phyloP scores from a whole-genome alignment of 1,140 invertebrate genomes.

The Probaryconus sp. region DNA sequence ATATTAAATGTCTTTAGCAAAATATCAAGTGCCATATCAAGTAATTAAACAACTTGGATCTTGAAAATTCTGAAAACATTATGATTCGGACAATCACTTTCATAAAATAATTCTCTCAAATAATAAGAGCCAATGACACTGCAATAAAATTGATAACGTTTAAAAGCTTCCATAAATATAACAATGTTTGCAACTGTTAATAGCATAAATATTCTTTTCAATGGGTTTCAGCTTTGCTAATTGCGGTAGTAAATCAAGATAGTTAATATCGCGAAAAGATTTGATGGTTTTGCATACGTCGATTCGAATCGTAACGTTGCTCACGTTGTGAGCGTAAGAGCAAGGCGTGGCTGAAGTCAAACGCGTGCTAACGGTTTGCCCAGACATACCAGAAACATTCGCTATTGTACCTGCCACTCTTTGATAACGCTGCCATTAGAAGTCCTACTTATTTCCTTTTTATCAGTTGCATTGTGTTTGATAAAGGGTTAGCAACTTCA shows the following conservation, averaged over 20 bases:
- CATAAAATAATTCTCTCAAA: too few relatives aligned
- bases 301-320: conserved; percentile 21
- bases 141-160: too few relatives aligned
- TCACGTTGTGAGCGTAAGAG: conserved; percentile 8
- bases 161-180: too few relatives aligned
- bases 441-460: too few relatives aligned
- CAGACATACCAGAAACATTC: conserved; percentile 29
- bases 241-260: too few relatives aligned
- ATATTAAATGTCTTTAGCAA: conserved; percentile 51
- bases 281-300: conserved; percentile 31
- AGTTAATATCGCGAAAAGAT: conserved; percentile 30
- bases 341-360: conserved; percentile 35
- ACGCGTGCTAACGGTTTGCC: conserved; percentile 27
- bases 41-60: too few relatives aligned
- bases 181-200: too few relatives aligned
- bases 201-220: too few relatives aligned
- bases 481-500: too few relatives aligned
- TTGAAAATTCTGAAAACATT: too few relatives aligned
- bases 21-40: conserved; percentile 38
- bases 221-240: conserved; percentile 27
- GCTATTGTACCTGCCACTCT: conserved; percentile 9
- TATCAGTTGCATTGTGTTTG: neutral
- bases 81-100: too few relatives aligned
- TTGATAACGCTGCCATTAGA: neutral
- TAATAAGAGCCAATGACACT: too few relatives aligned